Base-by-base conservation (phyloP, 1,140 invertebrate genomes). In the Microplitis mediator region DNA sequence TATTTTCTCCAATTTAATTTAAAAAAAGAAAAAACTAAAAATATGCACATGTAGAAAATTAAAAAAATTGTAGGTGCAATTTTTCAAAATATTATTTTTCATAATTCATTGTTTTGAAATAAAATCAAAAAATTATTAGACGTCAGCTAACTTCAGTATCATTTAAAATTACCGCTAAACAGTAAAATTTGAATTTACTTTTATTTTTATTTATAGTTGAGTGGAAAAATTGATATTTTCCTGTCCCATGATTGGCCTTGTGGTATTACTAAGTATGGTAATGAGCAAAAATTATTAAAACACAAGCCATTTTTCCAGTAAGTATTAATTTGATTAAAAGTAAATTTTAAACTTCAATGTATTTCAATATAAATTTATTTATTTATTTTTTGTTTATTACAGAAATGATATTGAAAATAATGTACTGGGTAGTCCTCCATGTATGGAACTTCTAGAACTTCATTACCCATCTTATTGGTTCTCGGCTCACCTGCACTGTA, bases 221-320 rank as follows among this genome's bases (percentile, higher is more conserved):
- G 89, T 39, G 87, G 90, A 14, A 90, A 91, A 52, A 84, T 98
- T 35, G 94, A 99, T 87, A 93, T 99, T 51, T 94, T 97, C 84
- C 80, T 99, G 69, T 97, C 96, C 13, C 98, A 99, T 86, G 98
- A 99, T 84, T 99, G 98, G 98, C 98, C 98, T 4, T 86, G 90
- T 70, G 95, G 94, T 2, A 92, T 99, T 73, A 94, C 95, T 73
- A 89, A 96, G 72, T 93, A 93, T 88, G 98, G 98, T 9, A 90
- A 99, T 88, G 88, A 90, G 64, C 83, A 93, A 4, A 81, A 90
- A 72, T 88, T 99, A 8, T 82, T 99, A 3, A 91, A 89, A 75
- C 88, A 86, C n/a, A 99, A 99, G 88, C 92, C 93, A 70, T 95
- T 92, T 86, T 95, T 97, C 78, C 89, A 87, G 89, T 93, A 91